Base-by-base conservation (phyloP, 2,797 vertebrate species). In the Odontamblyopus rebecca region DNA sequence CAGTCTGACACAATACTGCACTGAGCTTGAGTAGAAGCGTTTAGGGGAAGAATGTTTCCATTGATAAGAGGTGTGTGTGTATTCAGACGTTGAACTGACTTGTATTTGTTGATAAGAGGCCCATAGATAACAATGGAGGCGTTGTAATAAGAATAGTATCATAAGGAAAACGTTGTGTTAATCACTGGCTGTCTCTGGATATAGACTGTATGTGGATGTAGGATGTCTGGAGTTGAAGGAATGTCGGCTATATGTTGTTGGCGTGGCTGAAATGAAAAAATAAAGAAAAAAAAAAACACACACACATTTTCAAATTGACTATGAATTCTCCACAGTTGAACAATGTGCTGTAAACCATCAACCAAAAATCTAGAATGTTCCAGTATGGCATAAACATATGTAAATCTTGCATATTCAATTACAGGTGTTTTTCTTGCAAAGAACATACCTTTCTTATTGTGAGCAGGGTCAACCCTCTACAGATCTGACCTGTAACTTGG, bases 1-100 rank as follows among this genome's bases (percentile, higher is more conserved):
- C 64, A 32, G 11, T 56, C 19, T 30, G 67, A 53, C 59, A 38
- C 71, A 67, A 69, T 38, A 70, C 12, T 54, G 60, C 70, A 60
- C 19, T 50, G 73, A 13, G 27, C 48, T 56, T 61, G 61, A 1
- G 23, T 16, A 18, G 60, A 38, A 13, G 76, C 16, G 66, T 77
- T 73, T 29, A 85, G 75, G 67, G 84, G 68, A 89, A 87, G 81
- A 78, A 67, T 90, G 88, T 90, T 85, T 80, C 79, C 84, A 89
- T 76, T 88, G 90, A 91, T 92, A 91, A 88, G 75, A 77, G 60
- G 67, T 12, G 53, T 78, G 80, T 89, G 84, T 85, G 77, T 85
- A 73, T 89, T 88, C 86, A 84, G 35, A 77, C 79, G 66, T 69
- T 76, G 70, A 70, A 71, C 80, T 74, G 73, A 76, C 85, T 88